Evolutionary conservation across 2,888 invertebrate genomes (phyloP).

Genomic region (Drosophila nr. medialis): DNA sequence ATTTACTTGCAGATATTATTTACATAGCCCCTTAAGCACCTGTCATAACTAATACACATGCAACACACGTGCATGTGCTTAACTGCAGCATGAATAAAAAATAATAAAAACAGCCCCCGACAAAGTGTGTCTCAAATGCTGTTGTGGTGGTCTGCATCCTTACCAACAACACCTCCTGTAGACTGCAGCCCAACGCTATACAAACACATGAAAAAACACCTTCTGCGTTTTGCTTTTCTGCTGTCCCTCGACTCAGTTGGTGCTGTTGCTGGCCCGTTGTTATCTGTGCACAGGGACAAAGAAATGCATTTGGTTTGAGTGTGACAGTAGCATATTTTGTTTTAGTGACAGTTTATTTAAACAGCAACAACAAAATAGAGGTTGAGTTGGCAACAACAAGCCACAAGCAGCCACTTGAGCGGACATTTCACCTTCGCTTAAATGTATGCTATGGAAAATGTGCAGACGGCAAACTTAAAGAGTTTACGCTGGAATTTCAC

Average conservation of each 20-base stretch:
- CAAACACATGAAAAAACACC: conserved; percentile 27
- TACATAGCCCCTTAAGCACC: conserved; percentile 1
- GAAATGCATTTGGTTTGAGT: conserved; percentile 66
- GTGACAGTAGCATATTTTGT: conserved; percentile 65
- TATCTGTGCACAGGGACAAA: conserved; percentile 62
- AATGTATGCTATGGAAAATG: conserved; percentile 50
- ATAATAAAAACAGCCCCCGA: conserved; percentile 33
- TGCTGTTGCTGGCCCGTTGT: conserved; percentile 33
- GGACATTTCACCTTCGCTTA: conserved; percentile 63
- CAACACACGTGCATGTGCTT: conserved; percentile 2
- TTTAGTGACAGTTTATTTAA: conserved; percentile 51
- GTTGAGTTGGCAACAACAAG: conserved; percentile 1
- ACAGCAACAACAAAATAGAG: conserved; percentile 4
- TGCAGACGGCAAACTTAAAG: conserved; percentile 29
- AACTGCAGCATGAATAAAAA: conserved; percentile 15
- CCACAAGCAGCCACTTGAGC: conserved; percentile 38
- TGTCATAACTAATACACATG: conserved; percentile 23
- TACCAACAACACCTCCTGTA: not conserved
- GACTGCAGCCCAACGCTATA: conserved; percentile 1
- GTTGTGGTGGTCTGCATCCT: conserved; percentile 15
- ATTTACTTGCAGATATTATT: conserved; percentile 10
- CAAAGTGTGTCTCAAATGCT: conserved; percentile 54
- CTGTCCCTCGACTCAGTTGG: conserved; percentile 40
- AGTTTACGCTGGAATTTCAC: conserved; percentile 6
- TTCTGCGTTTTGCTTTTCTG: conserved; percentile 42